Evolutionary conservation across 2,113 vertebrate species (phyloP), one percentile per base, ranked within the genome.

Genomic region (Promerops cafer): DNA sequence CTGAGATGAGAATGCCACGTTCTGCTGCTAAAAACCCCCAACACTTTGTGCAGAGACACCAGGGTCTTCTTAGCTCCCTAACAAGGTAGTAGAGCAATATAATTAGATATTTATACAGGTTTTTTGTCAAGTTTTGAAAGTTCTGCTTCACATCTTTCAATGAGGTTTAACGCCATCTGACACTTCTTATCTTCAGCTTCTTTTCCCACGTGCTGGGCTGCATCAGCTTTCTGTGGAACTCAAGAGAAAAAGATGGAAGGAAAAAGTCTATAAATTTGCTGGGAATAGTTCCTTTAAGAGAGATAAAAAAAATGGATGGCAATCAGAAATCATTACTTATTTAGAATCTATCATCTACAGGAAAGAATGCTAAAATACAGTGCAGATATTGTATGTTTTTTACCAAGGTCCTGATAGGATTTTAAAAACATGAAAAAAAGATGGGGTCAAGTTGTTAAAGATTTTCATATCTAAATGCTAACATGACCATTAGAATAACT

Each of bases 261-360:
- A 45, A 78, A 81, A 69, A 45, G 2, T 14, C 30, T 19, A 35
- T 24, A 42, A 7, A 44, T 80, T 35, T 86, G 40, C 21, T 50
- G 13, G 9, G 12, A 74, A 30, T 49, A n/a, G 1, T 49, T 83
- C 3, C 28, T 77, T 74, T 65, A 45, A 39, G 13, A 54, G 23
- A 14, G 22, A 26, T 18, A 37, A 70, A 91, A 49, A 49, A 4
- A 59, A 65, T 37, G 4, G 8, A 45, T 45, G 40, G 12, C 13
- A 60, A 13, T 68, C 13, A 53, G 33, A 65, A 72, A 37, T 3
- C 0, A 0, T n/a, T 4, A 52, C 3, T 61, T 60, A 28, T 39
- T 85, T 80, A 49, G 16, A 37, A 74, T 35, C 17, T 31, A 12
- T 35, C 19, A 35, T 44, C 10, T 42, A 65, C 10, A 83, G 15